phyloP scores from a whole-genome alignment of 2,888 invertebrate species.

The Eurytoma californica region DNA sequence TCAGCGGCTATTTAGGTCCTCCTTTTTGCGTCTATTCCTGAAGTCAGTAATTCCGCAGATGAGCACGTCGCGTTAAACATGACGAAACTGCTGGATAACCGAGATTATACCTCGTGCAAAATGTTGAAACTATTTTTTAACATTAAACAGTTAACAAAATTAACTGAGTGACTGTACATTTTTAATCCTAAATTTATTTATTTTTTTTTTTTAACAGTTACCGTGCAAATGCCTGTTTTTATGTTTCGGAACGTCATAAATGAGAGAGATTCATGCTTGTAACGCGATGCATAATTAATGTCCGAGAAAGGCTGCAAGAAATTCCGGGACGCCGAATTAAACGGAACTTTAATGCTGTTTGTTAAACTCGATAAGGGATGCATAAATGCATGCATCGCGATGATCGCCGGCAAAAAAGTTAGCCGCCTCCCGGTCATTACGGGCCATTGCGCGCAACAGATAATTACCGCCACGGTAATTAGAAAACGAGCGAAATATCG shows the following conservation, averaged over 20 bases:
- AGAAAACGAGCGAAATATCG: not conserved
- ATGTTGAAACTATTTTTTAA: not conserved
- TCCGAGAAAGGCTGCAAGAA: too few relatives aligned
- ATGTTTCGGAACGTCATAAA: too few relatives aligned
- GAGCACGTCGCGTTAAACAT: conserved; percentile 3
- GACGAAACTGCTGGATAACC: not conserved
- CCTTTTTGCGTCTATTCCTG: conserved; percentile 14
- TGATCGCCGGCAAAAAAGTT: not conserved
- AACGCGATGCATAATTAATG: too few relatives aligned
- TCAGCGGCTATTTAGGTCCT: not conserved
- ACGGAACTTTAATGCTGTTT: too few relatives aligned
- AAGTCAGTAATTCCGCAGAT: not conserved
- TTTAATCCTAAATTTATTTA: not conserved
- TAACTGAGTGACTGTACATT: not conserved
- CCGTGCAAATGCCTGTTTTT: too few relatives aligned
- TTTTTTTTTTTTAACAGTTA: too few relatives aligned
- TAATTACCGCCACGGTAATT: conserved; percentile 18
- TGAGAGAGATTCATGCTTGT: too few relatives aligned
- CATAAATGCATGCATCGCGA: not conserved
- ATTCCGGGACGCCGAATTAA: too few relatives aligned
- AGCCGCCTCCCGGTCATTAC: not conserved
- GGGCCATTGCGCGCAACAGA: conserved; percentile 8
- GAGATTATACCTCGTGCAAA: not conserved
- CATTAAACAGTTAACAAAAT: not conserved
- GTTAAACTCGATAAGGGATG: too few relatives aligned